Evolutionary conservation across 2,113 vertebrate genomes (phyloP), one percentile per base, ranked within the genome.

Genomic region (Protomyctophum bolini): DNA sequence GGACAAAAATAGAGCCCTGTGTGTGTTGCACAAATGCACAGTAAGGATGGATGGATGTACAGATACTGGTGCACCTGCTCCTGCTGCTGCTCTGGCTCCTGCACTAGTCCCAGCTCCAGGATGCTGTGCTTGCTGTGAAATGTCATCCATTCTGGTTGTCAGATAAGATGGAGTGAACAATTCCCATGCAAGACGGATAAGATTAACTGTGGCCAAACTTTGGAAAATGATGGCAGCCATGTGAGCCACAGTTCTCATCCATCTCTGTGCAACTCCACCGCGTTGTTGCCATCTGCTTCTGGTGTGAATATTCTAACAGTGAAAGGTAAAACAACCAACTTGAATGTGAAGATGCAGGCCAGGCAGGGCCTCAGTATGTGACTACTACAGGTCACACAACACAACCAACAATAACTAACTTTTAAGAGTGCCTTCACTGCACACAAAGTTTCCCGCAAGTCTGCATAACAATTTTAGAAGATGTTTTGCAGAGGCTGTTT

Each of bases 81-180:
- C 63, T 28, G 1, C 71, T 70, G 85, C 50, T 60, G 64, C 15
- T 68, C 72, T 83, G 82, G 82, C 85, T 80, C 63, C 71, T 49
- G 76, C 48, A 82, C 71, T 21, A 45, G 51, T 75, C 63, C 75
- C 73, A 28, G 64, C 52, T 52, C 66, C 82, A 58, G 77, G 33
- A 52, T 77, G 79, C 66, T 77, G 66, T 14, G 6, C 66, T 66
- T 66, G 64, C 58, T 81, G 77, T 63, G 57, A 56, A 49, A 61
- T 58, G 65, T 85, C 82, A 81, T 73, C 72, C 77, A 85, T 83
- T 79, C 70, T 10, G 14, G 54, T 51, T 80, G 76, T 74, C 76
- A 87, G 70, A 68, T 71, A 70, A 66, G 82, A 77, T 21, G 0
- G 73, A 76, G 64, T 80, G 58, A 79, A 65, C 68, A 66, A 41